Evolutionary conservation across 2,113 vertebrate species (phyloP), one percentile per base, ranked within the genome.

Genomic region (Ranitomeya variabilis): DNA sequence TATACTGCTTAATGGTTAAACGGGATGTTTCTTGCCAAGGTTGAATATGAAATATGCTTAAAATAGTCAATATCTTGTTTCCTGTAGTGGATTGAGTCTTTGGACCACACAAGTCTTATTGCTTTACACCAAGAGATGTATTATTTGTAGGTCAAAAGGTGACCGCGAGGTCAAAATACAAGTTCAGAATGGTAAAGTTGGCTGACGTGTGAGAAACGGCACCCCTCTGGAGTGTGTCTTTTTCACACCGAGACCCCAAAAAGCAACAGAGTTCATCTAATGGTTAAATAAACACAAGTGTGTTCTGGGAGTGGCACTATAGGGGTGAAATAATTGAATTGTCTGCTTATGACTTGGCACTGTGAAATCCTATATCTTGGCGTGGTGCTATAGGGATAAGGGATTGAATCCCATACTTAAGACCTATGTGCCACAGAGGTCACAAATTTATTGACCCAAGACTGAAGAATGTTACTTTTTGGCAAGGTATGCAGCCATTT

Each of bases 131-230:
- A 51, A 54, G 67, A 11, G 15, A 59, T 21, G 55, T 55, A 26
- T 37, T 84, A 7, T 19, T 16, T 12, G 8, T 11, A 88, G 71
- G 73, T 78, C 82, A 89, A 64, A 89, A 76, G 87, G 77, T 89
- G 60, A 85, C 19, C 45, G 60, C 37, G n/a, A 77, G 87, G 87
- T 89, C 81, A 89, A 85, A 84, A 55, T 55, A 85, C 87, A 89
- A 89, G 87, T 89, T 84, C 87, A 89, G 31, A 7, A 79, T 62
- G 59, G 14, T 79, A 57, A 78, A 52, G 16, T 9, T 67, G 45
- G 18, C 21, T 52, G 59, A 84, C 73, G 87, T 85, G 82, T 6
- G 59, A 89, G 14, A 85, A 79, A 45, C 13, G 23, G 7, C 87
- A 69, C 82, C 59, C 14, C 37, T 67, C 16, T 83, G 71, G 80